Evolutionary conservation across 2,888 invertebrate genomes (phyloP), one percentile per base, ranked within the genome.

Genomic region (Philaethria dido): DNA sequence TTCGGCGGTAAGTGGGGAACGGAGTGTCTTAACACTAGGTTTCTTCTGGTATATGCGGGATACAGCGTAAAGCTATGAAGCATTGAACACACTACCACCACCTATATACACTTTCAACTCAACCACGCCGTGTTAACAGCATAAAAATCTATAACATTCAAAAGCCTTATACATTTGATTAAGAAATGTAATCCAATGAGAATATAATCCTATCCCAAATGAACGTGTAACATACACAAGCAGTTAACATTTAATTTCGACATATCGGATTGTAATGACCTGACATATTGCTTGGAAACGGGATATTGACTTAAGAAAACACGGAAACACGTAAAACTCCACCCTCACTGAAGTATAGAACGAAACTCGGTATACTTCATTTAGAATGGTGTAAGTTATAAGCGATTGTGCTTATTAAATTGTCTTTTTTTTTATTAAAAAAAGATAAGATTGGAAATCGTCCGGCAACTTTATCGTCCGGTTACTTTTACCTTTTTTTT

Each of bases 321-420:
- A 59, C 61, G 65, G 68, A 69, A 72, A 62, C 36, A 64, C 65
- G 68, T 65, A 62, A 70, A 69, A 64, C 57, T 57, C 52, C 64
- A 47, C 64, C 48, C 55, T 54, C 54, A 39, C 60, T 16, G 52
- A 16, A 52, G 16, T 50, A 47, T 50, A 54, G 54, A 68, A 69
- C 69, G 64, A 66, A 68, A 64, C 72, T 52, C 70, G 70, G 69
- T 66, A 52, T 67, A 67, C 64, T 64, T 59, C 45, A 55, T 68
- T 57, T 62, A n/a, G 57, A 57, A 14, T 66, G 70, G 67, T 39
- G 13, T 57, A 68, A 71, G 64, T 25, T 9, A 72, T n/a, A 48
- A 69, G 65, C 48, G 29, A 20, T 39, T 47, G 11, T 16, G 11
- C 2, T 18, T 18, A 25, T 25, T 25, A 25, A 25, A 33, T 9